phyloP scores from a whole-genome alignment of 2,888 invertebrate genomes.

The Xiphydria camelus region DNA sequence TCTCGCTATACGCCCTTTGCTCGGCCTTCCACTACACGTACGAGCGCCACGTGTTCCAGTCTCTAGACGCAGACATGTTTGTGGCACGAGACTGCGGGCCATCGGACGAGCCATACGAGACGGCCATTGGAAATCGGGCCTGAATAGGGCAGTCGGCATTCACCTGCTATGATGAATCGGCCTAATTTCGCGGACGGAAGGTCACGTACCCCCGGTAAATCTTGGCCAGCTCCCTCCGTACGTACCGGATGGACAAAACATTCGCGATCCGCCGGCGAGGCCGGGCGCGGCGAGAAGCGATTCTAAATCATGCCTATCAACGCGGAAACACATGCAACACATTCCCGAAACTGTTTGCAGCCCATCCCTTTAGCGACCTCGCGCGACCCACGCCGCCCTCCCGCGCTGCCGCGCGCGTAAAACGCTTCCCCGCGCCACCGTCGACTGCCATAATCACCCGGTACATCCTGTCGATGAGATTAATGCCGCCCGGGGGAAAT shows the following conservation, averaged over 20 bases:
- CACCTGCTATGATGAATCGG: slow-evolving; percentile 46
- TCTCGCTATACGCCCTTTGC: no score
- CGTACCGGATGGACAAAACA: slow-evolving; percentile 15
- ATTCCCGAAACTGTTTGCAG: slow-evolving; percentile 35
- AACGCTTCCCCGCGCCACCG: neutral
- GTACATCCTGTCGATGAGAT: slow-evolving; percentile 45
- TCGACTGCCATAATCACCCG: slow-evolving; percentile 46
- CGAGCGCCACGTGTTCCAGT: no score
- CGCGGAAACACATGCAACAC: slow-evolving; percentile 41
- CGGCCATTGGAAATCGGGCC: neutral
- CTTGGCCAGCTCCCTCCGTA: slow-evolving; percentile 25
- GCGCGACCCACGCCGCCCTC: neutral
- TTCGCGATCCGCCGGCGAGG: slow-evolving; percentile 1
- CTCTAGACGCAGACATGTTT: no score
- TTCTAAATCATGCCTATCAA: slow-evolving; percentile 52
- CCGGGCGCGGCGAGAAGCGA: slow-evolving; percentile 24
- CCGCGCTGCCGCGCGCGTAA: neutral
- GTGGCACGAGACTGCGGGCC: no score
- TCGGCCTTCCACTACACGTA: no score
- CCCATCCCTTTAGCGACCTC: no score
- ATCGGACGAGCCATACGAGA: neutral
- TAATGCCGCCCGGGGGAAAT: slow-evolving; percentile 35
- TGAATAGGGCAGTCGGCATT: slow-evolving; percentile 17
- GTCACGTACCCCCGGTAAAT: slow-evolving; percentile 49
- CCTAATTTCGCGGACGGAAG: slow-evolving; percentile 50